A percentile compares a stretch with the other conserved stretches of the same genome.
Evolutionary conservation across 2,797 vertebrate genomes (phyloP).

Genomic region (Epinephelus malabaricus): DNA sequence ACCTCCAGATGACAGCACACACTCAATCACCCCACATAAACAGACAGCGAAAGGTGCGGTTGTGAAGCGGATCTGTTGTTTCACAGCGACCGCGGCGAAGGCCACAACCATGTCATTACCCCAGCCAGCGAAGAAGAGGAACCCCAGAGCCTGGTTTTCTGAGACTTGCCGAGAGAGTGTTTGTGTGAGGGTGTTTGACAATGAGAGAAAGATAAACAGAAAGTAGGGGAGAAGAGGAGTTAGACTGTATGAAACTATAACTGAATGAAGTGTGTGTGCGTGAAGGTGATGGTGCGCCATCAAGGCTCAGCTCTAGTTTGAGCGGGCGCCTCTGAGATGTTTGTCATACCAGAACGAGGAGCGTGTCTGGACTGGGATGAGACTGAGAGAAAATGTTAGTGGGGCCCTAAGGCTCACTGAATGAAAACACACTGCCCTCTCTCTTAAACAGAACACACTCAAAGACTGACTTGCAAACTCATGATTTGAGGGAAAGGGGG

Average conservation of each 20-base stretch:
- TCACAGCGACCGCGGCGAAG: conserved; percentile 47
- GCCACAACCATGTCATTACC: conserved; percentile 74
- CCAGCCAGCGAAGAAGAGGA: conserved; percentile 44
- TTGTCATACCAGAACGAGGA: conserved; percentile 75
- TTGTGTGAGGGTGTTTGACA: conserved; percentile 57
- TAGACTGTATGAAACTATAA: conserved; percentile 34
- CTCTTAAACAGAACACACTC: conserved; percentile 32
- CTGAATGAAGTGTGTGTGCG: conserved; percentile 39
- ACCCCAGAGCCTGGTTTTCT: conserved; percentile 43
- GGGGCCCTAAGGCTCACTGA: conserved; percentile 41
- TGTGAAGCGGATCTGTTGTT: conserved; percentile 59
- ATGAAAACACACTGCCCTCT: conserved; percentile 46
- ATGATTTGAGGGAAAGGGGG: conserved; percentile 32
- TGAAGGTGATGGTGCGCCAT: conserved; percentile 38
- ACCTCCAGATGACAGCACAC: conserved; percentile 53
- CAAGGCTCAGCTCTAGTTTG: conserved; percentile 48
- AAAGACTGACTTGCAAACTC: conserved; percentile 34
- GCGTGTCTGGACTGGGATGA: conserved; percentile 73
- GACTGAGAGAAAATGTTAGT: conserved; percentile 51
- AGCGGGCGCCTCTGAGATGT: conserved; percentile 63
- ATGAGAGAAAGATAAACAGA: conserved; percentile 61
- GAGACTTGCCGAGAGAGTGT: conserved; percentile 28
- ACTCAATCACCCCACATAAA: conserved; percentile 53
- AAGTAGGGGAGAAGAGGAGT: conserved; percentile 19
- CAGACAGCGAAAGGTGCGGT: conserved; percentile 53